Percentiles rank a stretch among this genome's conserved stretches.
Conservation (phyloP, 2,888 invertebrate species). For the Lathronympha strigana region DNA sequence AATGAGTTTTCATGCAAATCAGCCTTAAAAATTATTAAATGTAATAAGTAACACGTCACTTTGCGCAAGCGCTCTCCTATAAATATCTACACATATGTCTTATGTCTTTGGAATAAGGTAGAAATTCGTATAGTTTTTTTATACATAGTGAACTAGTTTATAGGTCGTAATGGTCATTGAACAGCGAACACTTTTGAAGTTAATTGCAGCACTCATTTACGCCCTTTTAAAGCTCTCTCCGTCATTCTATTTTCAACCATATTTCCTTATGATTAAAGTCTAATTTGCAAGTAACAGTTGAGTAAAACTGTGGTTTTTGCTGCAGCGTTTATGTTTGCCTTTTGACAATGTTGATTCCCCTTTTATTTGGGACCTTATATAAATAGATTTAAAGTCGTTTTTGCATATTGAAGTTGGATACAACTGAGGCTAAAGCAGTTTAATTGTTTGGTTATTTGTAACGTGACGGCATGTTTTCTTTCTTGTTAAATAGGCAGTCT, state of each 20-base stretch:
- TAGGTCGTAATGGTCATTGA: constrained; percentile 33
- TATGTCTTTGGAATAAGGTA: neutral
- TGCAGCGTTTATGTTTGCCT: constrained; percentile 1
- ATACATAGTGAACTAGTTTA: neutral
- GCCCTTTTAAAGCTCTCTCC: neutral
- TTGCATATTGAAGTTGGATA: neutral
- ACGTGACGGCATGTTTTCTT: constrained; percentile 33
- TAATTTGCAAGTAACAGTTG: neutral
- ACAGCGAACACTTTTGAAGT: constrained; percentile 17
- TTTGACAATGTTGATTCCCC: neutral
- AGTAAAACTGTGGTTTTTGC: constrained; percentile 4
- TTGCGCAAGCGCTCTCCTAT: constrained; percentile 22
- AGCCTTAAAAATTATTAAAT: neutral
- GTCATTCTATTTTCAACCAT: neutral
- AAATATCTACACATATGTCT: neutral
- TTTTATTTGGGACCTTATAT: neutral
- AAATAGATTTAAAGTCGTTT: neutral
- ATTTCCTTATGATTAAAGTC: neutral
- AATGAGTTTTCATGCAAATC: constrained; percentile 1
- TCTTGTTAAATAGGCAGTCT: constrained; percentile 8
- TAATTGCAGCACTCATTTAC: constrained; percentile 23
- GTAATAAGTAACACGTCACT: neutral
- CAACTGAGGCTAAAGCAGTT: neutral
- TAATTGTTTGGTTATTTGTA: constrained; percentile 26
- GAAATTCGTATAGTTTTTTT: constrained; percentile 5